Evolutionary conservation across 2,888 invertebrate species (phyloP).

Genomic region (Agapostemon virescens): DNA sequence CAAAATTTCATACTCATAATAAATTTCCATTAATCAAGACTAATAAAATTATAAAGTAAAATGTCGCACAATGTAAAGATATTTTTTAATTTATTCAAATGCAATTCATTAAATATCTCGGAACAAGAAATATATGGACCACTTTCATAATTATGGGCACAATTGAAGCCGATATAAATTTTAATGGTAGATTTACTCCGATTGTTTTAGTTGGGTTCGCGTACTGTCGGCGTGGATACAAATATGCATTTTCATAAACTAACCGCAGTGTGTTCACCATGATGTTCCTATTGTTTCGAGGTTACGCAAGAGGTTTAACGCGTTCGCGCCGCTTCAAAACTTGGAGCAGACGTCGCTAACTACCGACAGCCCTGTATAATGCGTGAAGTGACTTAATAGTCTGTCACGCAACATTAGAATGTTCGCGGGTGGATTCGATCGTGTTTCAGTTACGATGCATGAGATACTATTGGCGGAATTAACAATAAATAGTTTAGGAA

Average conservation of each 20-base stretch:
- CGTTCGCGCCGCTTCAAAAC: background rate
- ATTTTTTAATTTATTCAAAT: too few relatives aligned
- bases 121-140: too few relatives aligned
- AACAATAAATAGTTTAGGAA: conserved; percentile 8
- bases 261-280: background rate
- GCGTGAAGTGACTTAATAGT: conserved; percentile 2
- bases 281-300: background rate
- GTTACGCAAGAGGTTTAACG: conserved; percentile 6
- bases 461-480: conserved; percentile 5
- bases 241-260: background rate
- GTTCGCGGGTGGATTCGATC: background rate
- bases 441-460: background rate
- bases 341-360: background rate
- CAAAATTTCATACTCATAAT: too few relatives aligned
- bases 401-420: background rate
- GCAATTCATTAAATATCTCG: too few relatives aligned
- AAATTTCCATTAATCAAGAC: too few relatives aligned
- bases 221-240: background rate
- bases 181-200: background rate
- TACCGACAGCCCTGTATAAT: background rate
- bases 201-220: background rate
- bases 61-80: too few relatives aligned
- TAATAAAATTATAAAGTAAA: too few relatives aligned
- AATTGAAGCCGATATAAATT: too few relatives aligned
- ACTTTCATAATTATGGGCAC: too few relatives aligned